Evolutionary conservation across 2,113 vertebrate species (phyloP), one percentile per base, ranked within the genome.

Genomic region (Ciconia maguari): DNA sequence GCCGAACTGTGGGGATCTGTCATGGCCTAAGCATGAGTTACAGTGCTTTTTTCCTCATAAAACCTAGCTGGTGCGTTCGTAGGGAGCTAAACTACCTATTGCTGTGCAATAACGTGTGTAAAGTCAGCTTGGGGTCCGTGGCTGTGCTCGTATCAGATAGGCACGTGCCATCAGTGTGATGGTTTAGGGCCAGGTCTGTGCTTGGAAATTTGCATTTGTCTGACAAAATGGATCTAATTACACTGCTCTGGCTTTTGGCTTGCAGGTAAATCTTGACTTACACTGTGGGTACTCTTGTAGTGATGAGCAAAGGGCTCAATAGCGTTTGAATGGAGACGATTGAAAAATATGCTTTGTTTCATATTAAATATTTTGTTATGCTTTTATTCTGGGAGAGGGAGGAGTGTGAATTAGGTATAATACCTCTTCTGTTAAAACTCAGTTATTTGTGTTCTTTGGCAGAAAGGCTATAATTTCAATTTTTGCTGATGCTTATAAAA

Each of bases 401-500:
- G 46, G n/a, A 84, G 27, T 13, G 2, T 69, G 41, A 58, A 62
- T 84, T 58, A 70, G 44, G 70, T 72, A 32, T 65, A 82, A 85
- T 69, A 62, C n/a, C 78, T 90, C 48, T 81, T 72, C 44, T 74
- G 66, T n/a, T 11, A 76, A 79, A 94, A 79, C 36, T 86, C 51
- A 51, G 71, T 86, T 94, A 52, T 81, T 82, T 94, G 61, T 69
- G 52, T 94, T 92, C 71, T 82, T 87, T 79, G 30, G 27, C 34
- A 76, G 83, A 87, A 96, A 87, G 65, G 60, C 77, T 95, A 3
- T 96, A 66, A 96, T 93, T 95, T 96, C 51, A 77, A 7, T 68
- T 96, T 96, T 91, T 84, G 34, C 52, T 89, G 80, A n/a, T 84
- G 57, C 46, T 80, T 95, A 48, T 94, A 9, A 87, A 83, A 94